Evolutionary conservation across 2,888 invertebrate genomes (phyloP).

Genomic region (Eupithecia vulgata): DNA sequence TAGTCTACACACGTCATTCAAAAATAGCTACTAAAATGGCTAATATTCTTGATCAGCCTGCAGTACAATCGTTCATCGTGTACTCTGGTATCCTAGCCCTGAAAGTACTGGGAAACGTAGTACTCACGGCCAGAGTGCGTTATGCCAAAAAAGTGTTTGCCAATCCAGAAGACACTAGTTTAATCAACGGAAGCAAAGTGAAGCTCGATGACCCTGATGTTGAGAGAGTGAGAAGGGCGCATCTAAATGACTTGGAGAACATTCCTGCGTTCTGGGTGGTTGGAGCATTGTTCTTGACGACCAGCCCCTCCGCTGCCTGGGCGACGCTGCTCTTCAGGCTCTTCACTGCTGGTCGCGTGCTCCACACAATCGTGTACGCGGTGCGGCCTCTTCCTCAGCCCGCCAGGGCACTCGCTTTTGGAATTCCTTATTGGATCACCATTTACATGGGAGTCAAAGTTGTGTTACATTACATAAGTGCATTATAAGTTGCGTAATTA

Average conservation of each 20-base stretch:
- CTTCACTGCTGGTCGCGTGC: conserved; percentile 80
- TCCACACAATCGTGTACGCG: conserved; percentile 87
- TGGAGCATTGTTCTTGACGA: conserved; percentile 83
- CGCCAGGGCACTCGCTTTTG: conserved; percentile 63
- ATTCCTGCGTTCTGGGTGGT: conserved; percentile 85
- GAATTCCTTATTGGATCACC: conserved; percentile 58
- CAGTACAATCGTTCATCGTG: conserved; percentile 31
- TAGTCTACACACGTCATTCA: background rate
- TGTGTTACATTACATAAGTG: conserved; percentile 53
- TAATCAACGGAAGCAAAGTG: conserved; percentile 52
- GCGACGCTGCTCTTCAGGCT: conserved; percentile 66
- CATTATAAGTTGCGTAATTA: conserved; percentile 43
- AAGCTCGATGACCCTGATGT: conserved; percentile 69
- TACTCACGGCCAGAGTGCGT: conserved; percentile 24
- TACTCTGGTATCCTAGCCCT: conserved; percentile 30
- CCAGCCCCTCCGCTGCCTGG: conserved; percentile 71
- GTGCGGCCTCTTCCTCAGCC: conserved; percentile 85
- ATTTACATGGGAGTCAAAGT: conserved; percentile 67
- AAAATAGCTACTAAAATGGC: background rate
- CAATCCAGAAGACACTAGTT: conserved; percentile 64
- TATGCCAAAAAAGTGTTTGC: conserved; percentile 58
- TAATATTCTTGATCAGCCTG: conserved; percentile 23
- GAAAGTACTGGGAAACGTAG: conserved; percentile 29
- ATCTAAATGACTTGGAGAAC: conserved; percentile 89
- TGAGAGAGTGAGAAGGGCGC: conserved; percentile 81